phyloP scores from a whole-genome alignment of 1,140 invertebrate species.

The Pantala flavescens region DNA sequence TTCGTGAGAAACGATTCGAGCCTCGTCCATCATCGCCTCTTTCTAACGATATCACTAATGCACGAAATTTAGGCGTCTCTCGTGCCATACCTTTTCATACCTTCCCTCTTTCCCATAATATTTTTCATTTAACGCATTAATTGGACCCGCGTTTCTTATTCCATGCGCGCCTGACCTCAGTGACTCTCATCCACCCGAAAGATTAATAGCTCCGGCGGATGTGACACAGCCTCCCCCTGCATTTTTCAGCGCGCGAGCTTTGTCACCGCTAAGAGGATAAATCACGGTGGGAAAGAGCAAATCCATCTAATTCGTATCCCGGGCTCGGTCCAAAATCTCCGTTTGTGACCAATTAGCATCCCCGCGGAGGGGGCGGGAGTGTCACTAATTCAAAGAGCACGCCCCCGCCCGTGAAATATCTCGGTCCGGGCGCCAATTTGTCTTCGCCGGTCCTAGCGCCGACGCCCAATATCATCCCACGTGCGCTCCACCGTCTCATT shows the following conservation, averaged over 20 bases:
- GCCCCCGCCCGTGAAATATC: not conserved
- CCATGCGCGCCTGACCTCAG: not conserved
- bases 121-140: constrained; percentile 8
- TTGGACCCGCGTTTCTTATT: not conserved
- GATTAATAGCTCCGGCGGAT: not conserved
- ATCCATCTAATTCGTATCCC: too few relatives aligned
- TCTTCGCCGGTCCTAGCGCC: not conserved
- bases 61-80: too few relatives aligned
- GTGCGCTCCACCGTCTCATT: not conserved
- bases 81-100: too few relatives aligned
- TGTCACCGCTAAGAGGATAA: not conserved
- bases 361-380: not conserved
- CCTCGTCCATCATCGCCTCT: too few relatives aligned
- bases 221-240: not conserved
- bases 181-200: not conserved
- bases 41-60: too few relatives aligned
- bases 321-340: too few relatives aligned
- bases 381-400: not conserved
- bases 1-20: too few relatives aligned
- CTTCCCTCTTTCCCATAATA: too few relatives aligned
- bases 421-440: constrained; percentile 1
- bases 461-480: not conserved
- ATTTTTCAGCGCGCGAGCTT: not conserved
- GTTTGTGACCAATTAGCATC: not conserved
- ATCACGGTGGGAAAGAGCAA: not conserved